A percentile compares a stretch with the other conserved stretches of the same genome.
phyloP scores from a whole-genome alignment of 2,113 vertebrate genomes.

The Dromaius novaehollandiae region DNA sequence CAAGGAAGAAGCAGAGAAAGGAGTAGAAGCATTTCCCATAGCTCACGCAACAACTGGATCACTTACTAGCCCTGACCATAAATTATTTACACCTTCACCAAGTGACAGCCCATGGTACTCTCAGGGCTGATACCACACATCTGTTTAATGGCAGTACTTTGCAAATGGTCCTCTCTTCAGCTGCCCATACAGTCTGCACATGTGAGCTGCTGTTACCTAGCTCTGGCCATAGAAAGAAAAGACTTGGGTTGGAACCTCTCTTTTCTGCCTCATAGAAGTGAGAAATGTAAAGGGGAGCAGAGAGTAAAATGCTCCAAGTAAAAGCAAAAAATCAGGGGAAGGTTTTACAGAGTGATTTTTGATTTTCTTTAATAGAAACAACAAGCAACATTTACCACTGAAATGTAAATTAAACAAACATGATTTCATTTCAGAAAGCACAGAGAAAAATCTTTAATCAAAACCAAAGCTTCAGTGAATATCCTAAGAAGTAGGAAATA shows the following conservation, averaged over 20 bases:
- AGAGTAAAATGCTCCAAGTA: not conserved
- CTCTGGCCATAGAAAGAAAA: not conserved
- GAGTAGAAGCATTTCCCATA: fast-evolving
- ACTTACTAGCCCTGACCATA: fast-evolving
- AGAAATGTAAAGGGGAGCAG: not conserved
- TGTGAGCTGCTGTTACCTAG: not conserved
- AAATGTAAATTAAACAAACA: not conserved
- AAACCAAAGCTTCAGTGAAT: not conserved
- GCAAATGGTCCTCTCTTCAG: fast-evolving
- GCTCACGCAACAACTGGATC: fast-evolving
- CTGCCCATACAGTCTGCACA: fast-evolving
- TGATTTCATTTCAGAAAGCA: not conserved
- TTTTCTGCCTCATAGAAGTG: not conserved
- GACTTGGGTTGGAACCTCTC: not conserved
- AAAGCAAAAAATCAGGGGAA: not conserved
- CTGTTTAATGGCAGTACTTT: not conserved
- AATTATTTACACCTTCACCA: not conserved
- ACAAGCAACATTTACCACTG: not conserved
- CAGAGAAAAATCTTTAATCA: not conserved
- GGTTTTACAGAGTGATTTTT: not conserved
- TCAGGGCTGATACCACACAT: not conserved
- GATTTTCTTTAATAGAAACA: not conserved
- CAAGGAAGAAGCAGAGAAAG: not conserved
- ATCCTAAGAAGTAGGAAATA: not conserved
- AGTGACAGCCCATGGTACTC: fast-evolving